phyloP scores from a whole-genome alignment of 2,113 vertebrate species.

The Phalacrocorax carbo region DNA sequence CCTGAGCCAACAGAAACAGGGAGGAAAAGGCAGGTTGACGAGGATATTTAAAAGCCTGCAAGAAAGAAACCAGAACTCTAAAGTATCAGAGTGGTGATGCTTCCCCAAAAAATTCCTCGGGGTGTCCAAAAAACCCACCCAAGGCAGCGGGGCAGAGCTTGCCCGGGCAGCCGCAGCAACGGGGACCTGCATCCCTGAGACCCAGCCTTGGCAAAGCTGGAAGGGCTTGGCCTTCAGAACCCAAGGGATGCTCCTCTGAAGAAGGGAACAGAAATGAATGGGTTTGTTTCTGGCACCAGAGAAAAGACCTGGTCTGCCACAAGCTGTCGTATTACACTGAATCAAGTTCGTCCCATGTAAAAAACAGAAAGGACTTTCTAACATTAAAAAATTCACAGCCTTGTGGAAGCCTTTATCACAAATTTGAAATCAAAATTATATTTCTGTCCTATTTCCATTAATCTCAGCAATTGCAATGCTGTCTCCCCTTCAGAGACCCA shows the following conservation, averaged over 20 bases:
- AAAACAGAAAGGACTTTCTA: background rate
- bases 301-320: background rate
- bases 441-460: background rate
- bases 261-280: background rate
- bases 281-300: background rate
- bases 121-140: background rate
- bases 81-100: accelerated
- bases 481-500: background rate
- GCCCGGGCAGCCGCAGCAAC: background rate
- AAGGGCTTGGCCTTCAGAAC: too few species aligned
- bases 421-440: background rate
- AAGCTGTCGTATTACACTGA: background rate
- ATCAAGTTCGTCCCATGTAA: accelerated
- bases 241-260: accelerated
- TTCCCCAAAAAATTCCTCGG: background rate
- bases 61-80: background rate
- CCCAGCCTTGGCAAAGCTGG: background rate
- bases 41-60: background rate
- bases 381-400: background rate
- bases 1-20: background rate
- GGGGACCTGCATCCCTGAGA: background rate
- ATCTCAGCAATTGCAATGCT: background rate
- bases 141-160: background rate
- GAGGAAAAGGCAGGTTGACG: background rate
- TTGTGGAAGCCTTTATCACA: background rate